phyloP scores from a whole-genome alignment of 2,797 vertebrate genomes.

The Gallinago stenura region DNA sequence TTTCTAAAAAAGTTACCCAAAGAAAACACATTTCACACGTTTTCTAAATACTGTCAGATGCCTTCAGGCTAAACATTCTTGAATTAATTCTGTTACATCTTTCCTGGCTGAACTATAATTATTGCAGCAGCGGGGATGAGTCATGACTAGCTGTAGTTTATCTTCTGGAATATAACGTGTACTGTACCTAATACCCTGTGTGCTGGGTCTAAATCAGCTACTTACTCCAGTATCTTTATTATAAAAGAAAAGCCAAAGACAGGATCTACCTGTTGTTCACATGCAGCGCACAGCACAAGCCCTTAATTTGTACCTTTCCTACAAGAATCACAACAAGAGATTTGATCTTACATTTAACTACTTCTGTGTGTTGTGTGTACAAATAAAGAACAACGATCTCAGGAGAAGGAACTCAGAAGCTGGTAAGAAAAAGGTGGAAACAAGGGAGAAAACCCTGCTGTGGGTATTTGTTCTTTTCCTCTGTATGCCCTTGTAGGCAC shows the following conservation, averaged over 20 bases:
- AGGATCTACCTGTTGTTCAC: not conserved
- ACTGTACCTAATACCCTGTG: not conserved
- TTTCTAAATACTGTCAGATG: not conserved
- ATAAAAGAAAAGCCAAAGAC: not conserved
- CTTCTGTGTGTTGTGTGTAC: not conserved
- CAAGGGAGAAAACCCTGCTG: not conserved
- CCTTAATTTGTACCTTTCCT: not conserved
- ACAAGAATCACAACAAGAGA: not conserved
- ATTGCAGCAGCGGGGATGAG: not conserved
- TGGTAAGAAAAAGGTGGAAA: not conserved
- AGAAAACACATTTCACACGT: not conserved
- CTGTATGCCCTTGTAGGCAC: fast-evolving
- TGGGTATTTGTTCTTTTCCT: not conserved
- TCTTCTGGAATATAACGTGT: not conserved
- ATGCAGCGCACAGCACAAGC: not conserved
- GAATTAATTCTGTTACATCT: constrained; percentile 18
- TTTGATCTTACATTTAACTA: not conserved
- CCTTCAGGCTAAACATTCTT: not conserved
- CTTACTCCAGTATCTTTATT: not conserved
- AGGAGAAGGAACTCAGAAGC: not conserved
- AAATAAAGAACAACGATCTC: not conserved
- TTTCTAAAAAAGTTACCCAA: not conserved
- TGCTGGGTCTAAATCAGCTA: not conserved
- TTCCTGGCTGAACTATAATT: constrained; percentile 32
- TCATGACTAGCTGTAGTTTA: not conserved